Base-by-base conservation (phyloP, 2,888 invertebrate genomes). In the Prenolepis imparis region DNA sequence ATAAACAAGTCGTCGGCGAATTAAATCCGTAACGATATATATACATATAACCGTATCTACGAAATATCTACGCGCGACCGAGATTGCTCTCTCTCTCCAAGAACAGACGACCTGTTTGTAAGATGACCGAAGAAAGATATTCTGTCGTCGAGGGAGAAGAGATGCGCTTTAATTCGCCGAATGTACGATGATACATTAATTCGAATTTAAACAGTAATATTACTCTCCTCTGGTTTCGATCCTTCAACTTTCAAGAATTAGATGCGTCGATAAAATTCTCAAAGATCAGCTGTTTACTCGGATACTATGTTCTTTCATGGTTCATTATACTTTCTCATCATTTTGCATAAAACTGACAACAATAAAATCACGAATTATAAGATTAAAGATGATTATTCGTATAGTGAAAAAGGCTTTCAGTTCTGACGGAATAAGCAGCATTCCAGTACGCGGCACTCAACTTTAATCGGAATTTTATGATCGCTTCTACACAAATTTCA, bases 1-100 rank as follows among this genome's bases (percentile, higher is more conserved):
- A 78, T 78, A 78, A 78, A 68, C 77, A 64, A 68, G 57, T 77
- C 67, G 41, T 55, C 77, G 67, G 15, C 28, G 57, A 68, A 64
- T 78, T 68, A 32, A 78, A 78, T 68, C 41, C 57, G 21, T 5
- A 41, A 18, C 57, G 57, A 41, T 24, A 57, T 41, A 77, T 32
- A 44, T 52, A 36, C 5, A 5, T 36, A 28, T 28, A 28, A 28
- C 41, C 18, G 57, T n/a, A 57, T 57, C 52, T 66, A 64, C 75
- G 15, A 57, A 63, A 75, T 75, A 48, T 52, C 48, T 15, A 21
- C 64, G 52, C 68, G 41, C 21, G 57, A 55, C 39, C 66, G 66
- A 55, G 52, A 75, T 64, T n/a, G 21, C 44, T 61, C 6, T 24
- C 61, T 44, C 48, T 15, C 52, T 3, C n/a, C 28, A 44, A 39